Percentiles rank a stretch among this genome's conserved stretches.
phyloP scores from a whole-genome alignment of 2,888 invertebrate species.

The Zelleria hepariella region DNA sequence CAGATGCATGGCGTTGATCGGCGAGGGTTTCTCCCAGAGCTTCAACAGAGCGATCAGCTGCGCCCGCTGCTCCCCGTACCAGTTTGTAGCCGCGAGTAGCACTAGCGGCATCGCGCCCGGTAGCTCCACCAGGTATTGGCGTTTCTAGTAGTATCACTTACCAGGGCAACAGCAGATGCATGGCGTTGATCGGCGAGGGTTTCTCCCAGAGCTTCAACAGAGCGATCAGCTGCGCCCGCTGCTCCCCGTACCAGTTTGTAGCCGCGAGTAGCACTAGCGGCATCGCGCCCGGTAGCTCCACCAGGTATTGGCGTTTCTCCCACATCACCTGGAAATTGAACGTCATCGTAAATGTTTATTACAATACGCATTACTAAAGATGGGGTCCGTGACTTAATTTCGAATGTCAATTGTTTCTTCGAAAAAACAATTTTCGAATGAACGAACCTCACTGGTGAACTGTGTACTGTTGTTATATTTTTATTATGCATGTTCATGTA shows the following conservation, averaged over 20 bases:
- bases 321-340: slow-evolving; percentile 78
- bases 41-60: slow-evolving; percentile 90
- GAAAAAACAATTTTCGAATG: too few species aligned
- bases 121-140: neutral
- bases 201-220: slow-evolving; percentile 91
- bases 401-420: too few species aligned
- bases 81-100: slow-evolving; percentile 87
- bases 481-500: too few species aligned
- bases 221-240: slow-evolving; percentile 87
- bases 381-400: too few species aligned
- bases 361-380: too few species aligned
- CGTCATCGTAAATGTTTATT: too few species aligned
- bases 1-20: slow-evolving; percentile 92
- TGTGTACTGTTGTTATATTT: too few species aligned
- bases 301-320: slow-evolving; percentile 94
- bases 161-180: slow-evolving; percentile 94
- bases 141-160: slow-evolving; percentile 40
- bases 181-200: slow-evolving; percentile 88
- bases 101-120: slow-evolving; percentile 89
- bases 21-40: slow-evolving; percentile 87
- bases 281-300: slow-evolving; percentile 85
- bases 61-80: slow-evolving; percentile 90
- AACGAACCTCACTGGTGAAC: too few species aligned
- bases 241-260: slow-evolving; percentile 92
- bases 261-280: slow-evolving; percentile 90